phyloP scores from a whole-genome alignment of 2,113 vertebrate species.

The Oenanthe melanoleuca region DNA sequence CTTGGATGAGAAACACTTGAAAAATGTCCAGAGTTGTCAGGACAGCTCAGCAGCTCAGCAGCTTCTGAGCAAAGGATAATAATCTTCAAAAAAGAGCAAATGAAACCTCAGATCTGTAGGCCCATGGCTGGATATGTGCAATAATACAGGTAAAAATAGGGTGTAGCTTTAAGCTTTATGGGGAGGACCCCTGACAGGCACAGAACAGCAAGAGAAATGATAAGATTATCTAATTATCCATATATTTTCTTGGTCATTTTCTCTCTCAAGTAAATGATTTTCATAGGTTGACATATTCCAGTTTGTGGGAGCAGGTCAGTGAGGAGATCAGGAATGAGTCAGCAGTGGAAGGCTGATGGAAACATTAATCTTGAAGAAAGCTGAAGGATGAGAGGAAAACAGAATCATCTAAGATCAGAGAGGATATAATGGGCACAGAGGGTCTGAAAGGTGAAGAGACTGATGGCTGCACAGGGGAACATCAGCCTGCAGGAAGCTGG shows the following conservation, averaged over 20 bases:
- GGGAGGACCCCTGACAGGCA: neutral
- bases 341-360: slow-evolving; percentile 17
- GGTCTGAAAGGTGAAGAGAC: neutral
- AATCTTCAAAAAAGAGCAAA: neutral
- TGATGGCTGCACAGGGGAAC: neutral
- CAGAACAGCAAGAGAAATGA: neutral
- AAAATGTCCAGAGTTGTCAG: neutral
- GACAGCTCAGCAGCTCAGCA: neutral
- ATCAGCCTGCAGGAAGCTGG: neutral
- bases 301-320: slow-evolving; percentile 17
- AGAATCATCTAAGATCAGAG: slow-evolving; percentile 22
- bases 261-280: neutral
- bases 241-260: slow-evolving; percentile 6
- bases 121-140: neutral
- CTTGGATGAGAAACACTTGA: neutral
- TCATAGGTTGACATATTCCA: neutral
- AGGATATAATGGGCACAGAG: slow-evolving; percentile 20
- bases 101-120: neutral
- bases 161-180: neutral
- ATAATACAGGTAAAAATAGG: neutral
- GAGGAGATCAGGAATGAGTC: slow-evolving; percentile 52
- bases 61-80: neutral
- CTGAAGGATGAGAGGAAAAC: slow-evolving; percentile 13
- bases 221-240: neutral
- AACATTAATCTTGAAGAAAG: slow-evolving; percentile 48